These are phyloP conservation scores for Oscheius myriophilus DNA, from an alignment of 2,888 invertebrate species.

Conservation along the genomic window DNA sequence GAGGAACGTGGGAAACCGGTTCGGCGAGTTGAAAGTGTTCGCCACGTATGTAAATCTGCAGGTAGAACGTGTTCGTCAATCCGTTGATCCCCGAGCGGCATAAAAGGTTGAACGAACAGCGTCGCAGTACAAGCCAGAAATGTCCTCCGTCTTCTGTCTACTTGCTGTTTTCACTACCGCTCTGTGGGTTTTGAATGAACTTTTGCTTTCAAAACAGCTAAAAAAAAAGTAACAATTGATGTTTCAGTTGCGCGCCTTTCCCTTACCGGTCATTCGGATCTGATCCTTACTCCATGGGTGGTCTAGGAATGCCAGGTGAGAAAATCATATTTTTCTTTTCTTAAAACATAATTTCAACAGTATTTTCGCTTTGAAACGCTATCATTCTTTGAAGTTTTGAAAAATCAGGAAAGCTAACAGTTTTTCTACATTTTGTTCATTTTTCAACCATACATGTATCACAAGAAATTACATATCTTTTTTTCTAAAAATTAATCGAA, in stretches of 20 bases:
- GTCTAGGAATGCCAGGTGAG: conserved; percentile 1
- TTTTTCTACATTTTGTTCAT: too few species aligned
- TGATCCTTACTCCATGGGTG: conserved; percentile 25
- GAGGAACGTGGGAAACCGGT: conserved; percentile 14
- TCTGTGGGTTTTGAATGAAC: conserved; percentile 7
- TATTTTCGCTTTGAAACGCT: too few species aligned
- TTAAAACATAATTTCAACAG: background rate
- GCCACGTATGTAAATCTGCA: conserved; percentile 31
- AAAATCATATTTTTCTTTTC: background rate
- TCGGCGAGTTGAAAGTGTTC: conserved; percentile 22
- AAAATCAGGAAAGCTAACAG: too few species aligned
- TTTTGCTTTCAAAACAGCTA: background rate
- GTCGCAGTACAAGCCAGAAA: conserved; percentile 14
- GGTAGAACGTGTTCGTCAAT: conserved; percentile 28
- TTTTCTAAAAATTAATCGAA: too few species aligned
- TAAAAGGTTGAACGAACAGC: conserved; percentile 29
- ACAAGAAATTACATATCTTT: too few species aligned
- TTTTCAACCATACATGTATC: too few species aligned
- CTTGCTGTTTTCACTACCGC: conserved; percentile 5
- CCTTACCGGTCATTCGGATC: conserved; percentile 5
- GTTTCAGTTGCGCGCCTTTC: conserved; percentile 5
- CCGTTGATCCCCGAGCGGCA: conserved; percentile 27
- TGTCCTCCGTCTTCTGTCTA: conserved; percentile 14
- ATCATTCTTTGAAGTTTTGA: too few species aligned
- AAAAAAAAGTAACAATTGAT: background rate